Conservation (phyloP, 2,888 invertebrate species). For the Harpalus rufipes region DNA sequence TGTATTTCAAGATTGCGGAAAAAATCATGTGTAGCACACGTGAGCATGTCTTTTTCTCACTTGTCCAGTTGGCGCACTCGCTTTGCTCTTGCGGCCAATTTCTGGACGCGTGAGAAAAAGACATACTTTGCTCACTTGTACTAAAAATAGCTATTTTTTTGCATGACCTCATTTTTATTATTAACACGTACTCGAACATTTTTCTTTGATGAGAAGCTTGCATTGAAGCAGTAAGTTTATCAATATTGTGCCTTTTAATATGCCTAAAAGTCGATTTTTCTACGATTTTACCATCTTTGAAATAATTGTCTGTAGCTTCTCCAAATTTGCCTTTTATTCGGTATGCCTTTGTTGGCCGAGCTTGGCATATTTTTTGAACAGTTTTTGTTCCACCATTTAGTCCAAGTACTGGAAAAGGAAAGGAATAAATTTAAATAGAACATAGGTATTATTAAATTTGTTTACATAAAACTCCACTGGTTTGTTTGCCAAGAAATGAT, state of each 20-base stretch:
- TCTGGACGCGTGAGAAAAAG: too few relatives aligned
- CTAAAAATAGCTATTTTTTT: too few relatives aligned
- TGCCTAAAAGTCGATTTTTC: slow-evolving; percentile 85
- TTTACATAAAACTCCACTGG: slow-evolving; percentile 87
- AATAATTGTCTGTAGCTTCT: slow-evolving; percentile 86
- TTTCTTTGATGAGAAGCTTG: slow-evolving; percentile 92
- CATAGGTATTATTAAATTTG: neutral
- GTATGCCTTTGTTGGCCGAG: slow-evolving; percentile 84
- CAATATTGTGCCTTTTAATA: slow-evolving; percentile 84
- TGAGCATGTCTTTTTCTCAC: too few relatives aligned
- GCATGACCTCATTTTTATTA: neutral
- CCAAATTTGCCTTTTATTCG: slow-evolving; percentile 88
- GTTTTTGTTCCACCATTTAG: slow-evolving; percentile 83
- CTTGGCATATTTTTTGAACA: slow-evolving; percentile 80
- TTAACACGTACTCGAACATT: slow-evolving; percentile 87
- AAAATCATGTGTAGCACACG: too few relatives aligned
- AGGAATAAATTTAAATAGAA: neutral
- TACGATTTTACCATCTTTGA: slow-evolving; percentile 85
- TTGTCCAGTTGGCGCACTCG: too few relatives aligned
- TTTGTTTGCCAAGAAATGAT: slow-evolving; percentile 81
- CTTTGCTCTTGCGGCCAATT: too few relatives aligned
- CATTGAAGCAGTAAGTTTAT: slow-evolving; percentile 86
- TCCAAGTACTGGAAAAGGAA: slow-evolving; percentile 81
- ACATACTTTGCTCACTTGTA: too few relatives aligned
- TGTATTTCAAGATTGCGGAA: too few relatives aligned